Evolutionary conservation across 2,113 vertebrate species (phyloP), one percentile per base, ranked within the genome.

Genomic region (Perognathus longimembris): DNA sequence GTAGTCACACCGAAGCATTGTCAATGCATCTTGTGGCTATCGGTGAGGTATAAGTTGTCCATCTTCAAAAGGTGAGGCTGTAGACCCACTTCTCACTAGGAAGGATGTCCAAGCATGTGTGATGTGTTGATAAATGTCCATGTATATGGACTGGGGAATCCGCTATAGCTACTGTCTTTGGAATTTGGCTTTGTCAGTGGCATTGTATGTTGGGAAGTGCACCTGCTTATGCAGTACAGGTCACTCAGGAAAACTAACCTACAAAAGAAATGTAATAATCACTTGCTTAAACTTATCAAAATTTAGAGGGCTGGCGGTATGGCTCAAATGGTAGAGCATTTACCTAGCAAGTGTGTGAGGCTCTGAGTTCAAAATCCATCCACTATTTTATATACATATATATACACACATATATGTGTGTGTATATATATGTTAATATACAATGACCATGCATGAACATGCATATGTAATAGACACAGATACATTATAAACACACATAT

Each of bases 261-360:
- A 34, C 93, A 64, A 63, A 85, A 93, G 74, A 90, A 57, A 92
- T 34, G 28, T 86, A 71, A 75, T 64, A 32, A 75, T 80, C 59
- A 81, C 28, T 92, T 70, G 14, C 4, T 82, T 69, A 54, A 54
- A 57, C 4, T 86, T 73, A 88, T 11, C 45, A 77, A 74, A 80
- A 71, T 89, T 79, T n/a, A 91, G 26, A 79, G 59, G 50, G 17
- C 28, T 84, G 34, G 14, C 14, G 50, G 14, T 45, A 18, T 54
- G 50, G 50, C 50, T 54, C 50, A 54, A 54, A 4, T 54, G 50
- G 50, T 18, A 54, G 50, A 18, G 14, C 14, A 54, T 54, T 54
- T 54, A 54, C 50, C 50, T 54, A 54, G 50, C 50, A 54, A 54
- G 50, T 54, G 50, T 54, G 50, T 15, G 15, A 54, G 50, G 50